These are phyloP conservation scores for Seriola aureovittata DNA, from an alignment of 2,113 vertebrate species.

Conservation along the genomic window DNA sequence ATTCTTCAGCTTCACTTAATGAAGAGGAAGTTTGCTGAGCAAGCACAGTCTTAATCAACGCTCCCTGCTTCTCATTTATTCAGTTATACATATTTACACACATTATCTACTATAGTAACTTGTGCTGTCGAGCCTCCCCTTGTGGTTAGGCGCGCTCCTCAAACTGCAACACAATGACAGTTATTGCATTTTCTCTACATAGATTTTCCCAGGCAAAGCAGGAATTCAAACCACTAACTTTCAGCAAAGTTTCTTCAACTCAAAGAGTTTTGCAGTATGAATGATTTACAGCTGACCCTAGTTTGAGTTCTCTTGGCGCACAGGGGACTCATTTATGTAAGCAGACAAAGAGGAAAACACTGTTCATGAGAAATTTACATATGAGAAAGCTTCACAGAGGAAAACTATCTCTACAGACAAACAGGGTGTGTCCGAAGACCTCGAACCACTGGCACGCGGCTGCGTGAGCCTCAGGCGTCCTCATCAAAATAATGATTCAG, in stretches of 20 bases:
- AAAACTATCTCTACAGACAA: slow-evolving; percentile 20
- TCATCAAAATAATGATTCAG: slow-evolving; percentile 56
- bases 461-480: slow-evolving; percentile 31
- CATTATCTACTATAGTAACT: slow-evolving; percentile 17
- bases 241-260: slow-evolving; percentile 19
- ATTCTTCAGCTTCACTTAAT: slow-evolving; percentile 38
- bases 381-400: slow-evolving; percentile 14
- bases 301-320: slow-evolving; percentile 40
- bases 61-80: slow-evolving; percentile 47
- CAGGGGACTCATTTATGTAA: slow-evolving; percentile 49
- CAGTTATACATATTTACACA: slow-evolving; percentile 40
- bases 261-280: background rate
- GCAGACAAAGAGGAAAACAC: slow-evolving; percentile 18
- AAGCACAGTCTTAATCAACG: slow-evolving; percentile 12
- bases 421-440: slow-evolving; percentile 46
- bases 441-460: background rate
- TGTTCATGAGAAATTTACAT: slow-evolving; percentile 28
- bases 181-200: slow-evolving; percentile 19
- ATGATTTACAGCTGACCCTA: slow-evolving; percentile 57
- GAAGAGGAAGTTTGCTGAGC: slow-evolving; percentile 42
- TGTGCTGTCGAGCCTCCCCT: slow-evolving; percentile 1
- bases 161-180: slow-evolving; percentile 26
- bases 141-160: slow-evolving; percentile 5
- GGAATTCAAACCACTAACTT: slow-evolving; percentile 42
- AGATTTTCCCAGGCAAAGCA: slow-evolving; percentile 26